A percentile compares a stretch with the other conserved stretches of the same genome.
These are phyloP conservation scores for Leptestheria dahalacensis DNA, from an alignment of 1,140 invertebrate species.

Conservation along the genomic window DNA sequence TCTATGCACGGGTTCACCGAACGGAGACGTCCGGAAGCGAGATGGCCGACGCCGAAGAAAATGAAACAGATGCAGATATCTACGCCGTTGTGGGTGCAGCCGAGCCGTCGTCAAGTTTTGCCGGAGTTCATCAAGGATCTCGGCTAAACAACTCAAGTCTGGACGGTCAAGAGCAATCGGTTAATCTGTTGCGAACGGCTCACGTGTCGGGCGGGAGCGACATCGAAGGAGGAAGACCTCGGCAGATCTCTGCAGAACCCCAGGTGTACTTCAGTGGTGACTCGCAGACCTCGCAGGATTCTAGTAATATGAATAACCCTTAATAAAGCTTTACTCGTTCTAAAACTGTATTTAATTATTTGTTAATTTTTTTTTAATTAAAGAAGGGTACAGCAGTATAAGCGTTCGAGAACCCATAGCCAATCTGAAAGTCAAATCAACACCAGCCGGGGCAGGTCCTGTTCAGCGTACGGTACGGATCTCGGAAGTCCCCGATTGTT, in stretches of 20 bases:
- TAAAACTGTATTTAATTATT: too few species aligned
- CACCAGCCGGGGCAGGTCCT: too few species aligned
- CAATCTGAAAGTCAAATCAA: conserved; percentile 52
- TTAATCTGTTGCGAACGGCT: too few species aligned
- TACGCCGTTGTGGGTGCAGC: conserved; percentile 7
- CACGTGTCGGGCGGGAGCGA: too few species aligned
- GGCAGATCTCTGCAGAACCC: neutral
- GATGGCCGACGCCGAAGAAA: conserved; percentile 1
- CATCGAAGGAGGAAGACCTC: too few species aligned
- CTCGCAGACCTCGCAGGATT: conserved; percentile 72
- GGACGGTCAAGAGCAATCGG: too few species aligned
- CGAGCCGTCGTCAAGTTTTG: too few species aligned
- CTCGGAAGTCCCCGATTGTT: conserved; percentile 41
- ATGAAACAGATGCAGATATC: conserved; percentile 12
- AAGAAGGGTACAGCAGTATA: conserved; percentile 78
- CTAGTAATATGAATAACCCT: too few species aligned
- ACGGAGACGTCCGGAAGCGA: conserved; percentile 6
- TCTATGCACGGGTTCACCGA: conserved; percentile 5
- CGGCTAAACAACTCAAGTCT: too few species aligned
- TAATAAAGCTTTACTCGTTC: too few species aligned
- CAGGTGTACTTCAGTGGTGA: conserved; percentile 57
- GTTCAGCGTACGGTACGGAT: too few species aligned
- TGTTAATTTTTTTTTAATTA: neutral
- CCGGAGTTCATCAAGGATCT: too few species aligned
- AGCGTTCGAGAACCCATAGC: conserved; percentile 72